phyloP scores from a whole-genome alignment of 2,797 vertebrate genomes.

The Acanthurus tractus region DNA sequence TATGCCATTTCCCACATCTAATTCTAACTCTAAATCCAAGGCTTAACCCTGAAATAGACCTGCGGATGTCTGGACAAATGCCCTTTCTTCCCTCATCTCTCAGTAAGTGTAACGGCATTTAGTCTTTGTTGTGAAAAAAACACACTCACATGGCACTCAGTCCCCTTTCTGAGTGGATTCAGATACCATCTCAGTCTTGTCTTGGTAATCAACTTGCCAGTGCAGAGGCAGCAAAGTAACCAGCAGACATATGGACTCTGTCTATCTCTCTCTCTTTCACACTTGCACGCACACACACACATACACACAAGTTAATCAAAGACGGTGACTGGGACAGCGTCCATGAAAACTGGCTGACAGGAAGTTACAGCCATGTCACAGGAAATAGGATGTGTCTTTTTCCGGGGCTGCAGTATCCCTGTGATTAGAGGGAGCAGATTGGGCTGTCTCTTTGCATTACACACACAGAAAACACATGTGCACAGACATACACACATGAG shows the following conservation, averaged over 20 bases:
- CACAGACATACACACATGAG: conserved; percentile 13
- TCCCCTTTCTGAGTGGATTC: conserved; percentile 44
- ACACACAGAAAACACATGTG: conserved; percentile 33
- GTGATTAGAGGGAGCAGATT: conserved; percentile 81
- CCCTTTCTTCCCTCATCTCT: conserved; percentile 25
- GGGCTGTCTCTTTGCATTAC: conserved; percentile 81
- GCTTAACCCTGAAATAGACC: neutral
- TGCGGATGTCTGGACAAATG: conserved; percentile 26
- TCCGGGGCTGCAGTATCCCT: conserved; percentile 63
- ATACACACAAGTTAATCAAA: conserved; percentile 64
- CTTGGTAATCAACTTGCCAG: conserved; percentile 71
- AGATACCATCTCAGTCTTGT: conserved; percentile 68
- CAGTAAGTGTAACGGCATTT: conserved; percentile 53
- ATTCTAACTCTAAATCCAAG: neutral
- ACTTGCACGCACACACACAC: neutral
- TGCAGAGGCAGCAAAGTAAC: conserved; percentile 47
- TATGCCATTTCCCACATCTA: neutral
- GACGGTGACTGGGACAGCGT: conserved; percentile 48
- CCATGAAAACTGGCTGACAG: conserved; percentile 73
- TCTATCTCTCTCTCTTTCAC: conserved; percentile 10
- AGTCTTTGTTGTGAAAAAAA: conserved; percentile 51
- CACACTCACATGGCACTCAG: conserved; percentile 34
- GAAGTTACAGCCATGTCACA: conserved; percentile 81
- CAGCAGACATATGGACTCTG: conserved; percentile 48
- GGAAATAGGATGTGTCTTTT: conserved; percentile 84